Evolutionary conservation across 2,113 vertebrate genomes (phyloP), one percentile per base, ranked within the genome.

Genomic region (Cathartes aura): DNA sequence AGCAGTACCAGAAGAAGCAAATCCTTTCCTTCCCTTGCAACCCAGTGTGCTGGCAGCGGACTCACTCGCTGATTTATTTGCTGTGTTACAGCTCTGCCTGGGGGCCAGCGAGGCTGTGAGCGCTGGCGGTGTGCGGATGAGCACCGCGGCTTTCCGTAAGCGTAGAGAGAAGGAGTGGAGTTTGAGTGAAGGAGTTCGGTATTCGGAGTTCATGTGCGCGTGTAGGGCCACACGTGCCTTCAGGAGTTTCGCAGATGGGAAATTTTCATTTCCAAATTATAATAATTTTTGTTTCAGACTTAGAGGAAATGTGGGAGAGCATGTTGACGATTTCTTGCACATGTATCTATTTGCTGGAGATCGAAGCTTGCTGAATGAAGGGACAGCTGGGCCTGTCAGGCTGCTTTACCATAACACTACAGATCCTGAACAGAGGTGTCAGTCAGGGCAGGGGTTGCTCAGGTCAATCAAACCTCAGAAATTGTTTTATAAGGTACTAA

Each of bases 101-200:
- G 9, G n/a, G 42, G 53, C 42, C 12, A 17, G 70, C 6, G 15
- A n/a, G 42, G 50, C 15, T 8, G 21, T 2, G 38, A 32, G 53
- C 8, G 2, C 29, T 6, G 42, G 22, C 2, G n/a, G 6, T 1
- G 11, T 5, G 58, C 2, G 3, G 48, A 3, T 5, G 36, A 30
- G 34, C 45, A 13, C 79, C 30, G 1, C 2, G 3, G 23, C 38
- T 40, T 27, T 55, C 29, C 22, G 22, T 5, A 5, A 32, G n/a
- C 8, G 3, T 1, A 8, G 20, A 11, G 14, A 45, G 71, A 23
- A 42, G 17, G 63, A 26, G 24, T 29, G 55, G 2, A 13, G 8
- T 23, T 27, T 4, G 21, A 38, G 11, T 55, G 4, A 23, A 5
- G 42, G 40, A 40, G 32, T 7, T 38, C 10, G 2, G 26, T 6